phyloP scores from a whole-genome alignment of 2,797 vertebrate genomes.

The Enteromius unitaeniatus region DNA sequence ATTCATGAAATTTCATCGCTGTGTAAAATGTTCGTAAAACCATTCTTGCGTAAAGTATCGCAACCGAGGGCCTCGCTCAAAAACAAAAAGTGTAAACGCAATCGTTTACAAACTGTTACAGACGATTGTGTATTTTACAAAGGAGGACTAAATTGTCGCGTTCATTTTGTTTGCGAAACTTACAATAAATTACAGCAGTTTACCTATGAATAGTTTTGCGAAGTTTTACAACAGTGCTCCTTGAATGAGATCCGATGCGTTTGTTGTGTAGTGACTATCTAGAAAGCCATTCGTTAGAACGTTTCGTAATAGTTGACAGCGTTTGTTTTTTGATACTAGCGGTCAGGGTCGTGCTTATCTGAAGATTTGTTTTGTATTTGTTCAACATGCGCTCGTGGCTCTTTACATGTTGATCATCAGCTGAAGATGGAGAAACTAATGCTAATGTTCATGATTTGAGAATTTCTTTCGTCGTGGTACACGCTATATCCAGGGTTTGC shows the following conservation, averaged over 20 bases:
- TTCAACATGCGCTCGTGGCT: background rate
- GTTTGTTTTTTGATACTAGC: conserved; percentile 3
- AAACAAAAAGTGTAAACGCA: background rate
- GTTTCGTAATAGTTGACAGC: conserved; percentile 5
- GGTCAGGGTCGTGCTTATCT: conserved; percentile 32
- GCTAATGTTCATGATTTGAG: conserved; percentile 2
- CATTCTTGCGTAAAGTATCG: background rate
- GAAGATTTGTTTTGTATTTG: conserved; percentile 13
- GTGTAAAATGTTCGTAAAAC: background rate
- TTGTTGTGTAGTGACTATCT: conserved; percentile 21
- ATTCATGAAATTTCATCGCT: background rate
- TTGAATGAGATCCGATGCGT: conserved; percentile 8
- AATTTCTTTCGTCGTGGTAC: background rate
- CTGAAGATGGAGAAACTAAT: conserved; percentile 3
- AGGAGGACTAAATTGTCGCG: background rate
- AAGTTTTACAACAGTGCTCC: background rate
- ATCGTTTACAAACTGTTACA: background rate
- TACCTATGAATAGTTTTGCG: background rate
- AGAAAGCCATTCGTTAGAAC: conserved; percentile 19
- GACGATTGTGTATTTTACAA: background rate
- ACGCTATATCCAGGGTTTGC: conserved; percentile 16
- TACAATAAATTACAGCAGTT: background rate
- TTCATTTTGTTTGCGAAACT: background rate
- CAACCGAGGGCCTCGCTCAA: background rate
- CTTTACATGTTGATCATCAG: background rate